These are phyloP conservation scores for Lampropteryx suffumata DNA, from an alignment of 2,888 invertebrate genomes.

Conservation along the genomic window DNA sequence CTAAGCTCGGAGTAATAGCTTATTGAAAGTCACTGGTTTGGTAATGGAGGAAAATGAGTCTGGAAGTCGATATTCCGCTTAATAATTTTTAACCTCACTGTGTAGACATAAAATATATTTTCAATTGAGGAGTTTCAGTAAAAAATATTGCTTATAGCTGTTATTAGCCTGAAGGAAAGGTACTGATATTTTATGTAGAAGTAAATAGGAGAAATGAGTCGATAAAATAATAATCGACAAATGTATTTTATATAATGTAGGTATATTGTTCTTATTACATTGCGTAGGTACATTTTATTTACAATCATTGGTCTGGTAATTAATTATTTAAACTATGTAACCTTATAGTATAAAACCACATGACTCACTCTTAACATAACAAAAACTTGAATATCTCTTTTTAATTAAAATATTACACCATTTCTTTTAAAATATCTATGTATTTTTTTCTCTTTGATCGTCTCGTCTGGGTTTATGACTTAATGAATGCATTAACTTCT, in stretches of 20 bases:
- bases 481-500: conserved; percentile 31
- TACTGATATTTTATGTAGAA: conserved; percentile 1
- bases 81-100: conserved; percentile 34
- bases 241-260: no score
- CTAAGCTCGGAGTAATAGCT: conserved; percentile 29
- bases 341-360: no score
- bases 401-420: no score
- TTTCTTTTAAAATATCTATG: no score
- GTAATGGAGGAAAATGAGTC: conserved; percentile 33
- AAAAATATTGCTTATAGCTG: background rate
- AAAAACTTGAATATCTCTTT: no score
- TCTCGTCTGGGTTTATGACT: conserved; percentile 15
- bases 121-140: background rate
- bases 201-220: no score
- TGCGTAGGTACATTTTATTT: no score
- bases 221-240: no score
- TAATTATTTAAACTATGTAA: no score
- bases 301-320: no score
- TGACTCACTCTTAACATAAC: no score
- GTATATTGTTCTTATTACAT: no score
- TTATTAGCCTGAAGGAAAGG: background rate
- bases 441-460: background rate
- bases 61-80: conserved; percentile 24
- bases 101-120: background rate
- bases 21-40: conserved; percentile 45